phyloP scores from a whole-genome alignment of 1,140 invertebrate genomes.

The Hylaeus anthracinus region DNA sequence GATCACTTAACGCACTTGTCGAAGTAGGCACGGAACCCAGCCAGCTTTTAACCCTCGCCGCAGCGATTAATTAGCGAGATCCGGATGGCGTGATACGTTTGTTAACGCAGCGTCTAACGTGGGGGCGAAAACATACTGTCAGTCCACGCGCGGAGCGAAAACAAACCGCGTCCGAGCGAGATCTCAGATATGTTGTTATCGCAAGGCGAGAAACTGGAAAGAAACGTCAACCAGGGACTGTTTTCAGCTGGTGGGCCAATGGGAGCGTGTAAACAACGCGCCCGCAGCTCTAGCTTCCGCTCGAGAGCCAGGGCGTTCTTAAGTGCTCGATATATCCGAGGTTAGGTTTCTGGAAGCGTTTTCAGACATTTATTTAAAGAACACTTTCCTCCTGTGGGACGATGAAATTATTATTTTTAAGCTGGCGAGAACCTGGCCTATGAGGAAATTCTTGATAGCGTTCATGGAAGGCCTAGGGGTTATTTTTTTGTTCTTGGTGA shows the following conservation, averaged over 20 bases:
- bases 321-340: neutral
- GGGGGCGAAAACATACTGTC: constrained; percentile 4
- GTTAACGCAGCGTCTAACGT: constrained; percentile 20
- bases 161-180: constrained; percentile 21
- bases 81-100: constrained; percentile 27
- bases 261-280: constrained; percentile 44
- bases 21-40: neutral
- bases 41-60: neutral
- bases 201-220: constrained; percentile 24
- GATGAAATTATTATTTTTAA: too few relatives aligned
- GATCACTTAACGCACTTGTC: neutral
- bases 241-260: constrained; percentile 5
- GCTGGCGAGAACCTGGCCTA: too few relatives aligned
- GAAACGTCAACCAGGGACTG: constrained; percentile 25
- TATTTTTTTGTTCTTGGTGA: too few relatives aligned
- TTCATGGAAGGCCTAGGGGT: too few relatives aligned
- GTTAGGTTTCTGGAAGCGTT: neutral
- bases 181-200: constrained; percentile 51
- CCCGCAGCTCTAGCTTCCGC: constrained; percentile 1
- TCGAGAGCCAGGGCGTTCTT: neutral
- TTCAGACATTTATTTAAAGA: neutral
- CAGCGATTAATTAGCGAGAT: constrained; percentile 46
- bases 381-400: too few relatives aligned
- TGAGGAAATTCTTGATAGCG: too few relatives aligned
- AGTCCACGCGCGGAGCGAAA: constrained; percentile 4